Percentiles rank a stretch among this genome's conserved stretches.
These are phyloP conservation scores for Meliscaeva auricollis DNA, from an alignment of 2,888 invertebrate genomes.

Conservation along the genomic window DNA sequence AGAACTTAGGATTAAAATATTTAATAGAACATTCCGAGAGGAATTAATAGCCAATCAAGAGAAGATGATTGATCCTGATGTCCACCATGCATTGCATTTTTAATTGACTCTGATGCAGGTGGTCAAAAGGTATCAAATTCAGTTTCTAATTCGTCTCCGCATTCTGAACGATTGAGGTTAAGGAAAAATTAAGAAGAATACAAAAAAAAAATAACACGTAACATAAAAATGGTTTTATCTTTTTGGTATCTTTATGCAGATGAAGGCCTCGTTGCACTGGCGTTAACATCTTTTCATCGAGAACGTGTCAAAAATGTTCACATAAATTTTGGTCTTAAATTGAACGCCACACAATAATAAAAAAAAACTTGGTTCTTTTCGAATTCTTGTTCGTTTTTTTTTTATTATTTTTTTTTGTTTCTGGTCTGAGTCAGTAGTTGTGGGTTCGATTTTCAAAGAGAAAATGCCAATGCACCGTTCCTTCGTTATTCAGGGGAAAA, in stretches of 20 bases:
- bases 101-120: conserved; percentile 66
- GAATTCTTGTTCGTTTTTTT: conserved; percentile 40
- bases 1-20: conserved; percentile 27
- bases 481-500: not conserved
- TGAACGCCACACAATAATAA: not conserved
- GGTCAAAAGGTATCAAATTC: conserved; percentile 41
- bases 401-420: not conserved
- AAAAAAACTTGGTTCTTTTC: conserved; percentile 31
- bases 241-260: conserved; percentile 64
- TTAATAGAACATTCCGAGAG: conserved; percentile 45
- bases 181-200: not conserved
- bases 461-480: conserved; percentile 16
- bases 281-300: conserved; percentile 63
- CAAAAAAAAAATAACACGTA: conserved; percentile 2
- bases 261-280: conserved; percentile 32
- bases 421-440: conserved; percentile 8
- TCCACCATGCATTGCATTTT: conserved; percentile 47
- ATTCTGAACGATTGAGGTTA: not conserved
- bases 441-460: conserved; percentile 15
- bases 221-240: conserved; percentile 60
- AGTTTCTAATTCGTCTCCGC: not conserved
- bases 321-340: conserved; percentile 36
- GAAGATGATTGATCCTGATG: conserved; percentile 57
- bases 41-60: conserved; percentile 52
- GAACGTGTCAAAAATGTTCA: conserved; percentile 67